Evolutionary conservation across 2,888 invertebrate genomes (phyloP).

Genomic region (Tetanocera ferruginea): DNA sequence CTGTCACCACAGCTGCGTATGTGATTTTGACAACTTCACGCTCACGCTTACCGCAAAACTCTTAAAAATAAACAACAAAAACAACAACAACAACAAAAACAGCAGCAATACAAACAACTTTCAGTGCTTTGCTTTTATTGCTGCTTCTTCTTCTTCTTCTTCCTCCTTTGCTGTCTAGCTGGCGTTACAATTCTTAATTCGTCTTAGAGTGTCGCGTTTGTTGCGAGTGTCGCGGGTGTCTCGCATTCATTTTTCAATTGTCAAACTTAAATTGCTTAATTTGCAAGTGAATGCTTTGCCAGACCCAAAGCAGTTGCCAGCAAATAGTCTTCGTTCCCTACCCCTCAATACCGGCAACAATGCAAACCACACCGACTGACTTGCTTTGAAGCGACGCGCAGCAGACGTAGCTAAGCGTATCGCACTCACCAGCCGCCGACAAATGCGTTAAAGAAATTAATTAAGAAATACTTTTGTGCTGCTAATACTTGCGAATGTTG

Average conservation of each 20-base stretch:
- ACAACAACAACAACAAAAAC: no score
- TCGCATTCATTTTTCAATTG: conserved; percentile 33
- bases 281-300: conserved; percentile 29
- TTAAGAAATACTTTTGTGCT: conserved; percentile 33
- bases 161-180: neutral
- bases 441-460: conserved; percentile 14
- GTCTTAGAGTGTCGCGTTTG: neutral
- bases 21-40: neutral
- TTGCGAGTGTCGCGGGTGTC: neutral
- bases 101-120: no score
- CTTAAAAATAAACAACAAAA: neutral
- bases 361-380: neutral
- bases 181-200: neutral
- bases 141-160: neutral
- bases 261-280: conserved; percentile 39
- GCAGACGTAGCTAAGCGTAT: neutral
- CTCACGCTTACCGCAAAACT: neutral
- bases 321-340: neutral
- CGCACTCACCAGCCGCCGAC: neutral
- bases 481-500: neutral
- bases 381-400: neutral
- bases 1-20: neutral
- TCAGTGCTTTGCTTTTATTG: neutral
- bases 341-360: neutral
- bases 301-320: neutral